A percentile compares a stretch with the other conserved stretches of the same genome.
phyloP scores from a whole-genome alignment of 2,888 invertebrate species.

The Nemapogon koenigi region DNA sequence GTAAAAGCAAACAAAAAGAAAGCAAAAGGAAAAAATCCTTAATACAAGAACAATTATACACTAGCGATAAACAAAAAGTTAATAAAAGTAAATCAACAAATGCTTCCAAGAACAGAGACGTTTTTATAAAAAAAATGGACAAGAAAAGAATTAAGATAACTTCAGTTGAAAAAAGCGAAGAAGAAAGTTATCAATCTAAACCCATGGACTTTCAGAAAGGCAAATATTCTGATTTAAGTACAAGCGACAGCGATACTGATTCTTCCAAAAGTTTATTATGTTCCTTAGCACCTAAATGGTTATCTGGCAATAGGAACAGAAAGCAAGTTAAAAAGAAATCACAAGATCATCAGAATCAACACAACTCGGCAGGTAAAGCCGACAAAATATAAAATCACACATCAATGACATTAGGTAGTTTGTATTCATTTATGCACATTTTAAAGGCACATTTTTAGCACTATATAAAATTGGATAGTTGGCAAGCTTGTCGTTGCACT shows the following conservation, averaged over 20 bases:
- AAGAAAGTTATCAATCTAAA: slow-evolving; percentile 14
- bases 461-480: too few species aligned
- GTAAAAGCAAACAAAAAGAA: slow-evolving; percentile 6
- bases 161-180: slow-evolving; percentile 16
- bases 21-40: slow-evolving; percentile 10
- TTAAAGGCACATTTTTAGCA: too few species aligned
- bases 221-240: slow-evolving; percentile 4
- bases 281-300: slow-evolving; percentile 44
- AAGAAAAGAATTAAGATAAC: slow-evolving; percentile 15
- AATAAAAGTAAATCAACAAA: slow-evolving; percentile 7
- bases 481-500: too few species aligned
- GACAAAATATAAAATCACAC: too few species aligned
- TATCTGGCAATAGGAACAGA: slow-evolving; percentile 23
- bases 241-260: slow-evolving; percentile 36
- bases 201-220: slow-evolving; percentile 17
- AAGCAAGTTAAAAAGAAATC: slow-evolving; percentile 12
- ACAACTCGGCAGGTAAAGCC: slow-evolving; percentile 17
- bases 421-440: too few species aligned
- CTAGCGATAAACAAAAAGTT: slow-evolving; percentile 5
- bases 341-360: slow-evolving; percentile 16
- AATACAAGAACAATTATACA: slow-evolving; percentile 7
- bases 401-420: too few species aligned
- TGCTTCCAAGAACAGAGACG: slow-evolving; percentile 7
- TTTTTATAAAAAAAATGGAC: slow-evolving; percentile 11
- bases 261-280: slow-evolving; percentile 40